These are phyloP conservation scores for Sula dactylatra DNA, from an alignment of 2,113 vertebrate genomes.

Conservation along the genomic window DNA sequence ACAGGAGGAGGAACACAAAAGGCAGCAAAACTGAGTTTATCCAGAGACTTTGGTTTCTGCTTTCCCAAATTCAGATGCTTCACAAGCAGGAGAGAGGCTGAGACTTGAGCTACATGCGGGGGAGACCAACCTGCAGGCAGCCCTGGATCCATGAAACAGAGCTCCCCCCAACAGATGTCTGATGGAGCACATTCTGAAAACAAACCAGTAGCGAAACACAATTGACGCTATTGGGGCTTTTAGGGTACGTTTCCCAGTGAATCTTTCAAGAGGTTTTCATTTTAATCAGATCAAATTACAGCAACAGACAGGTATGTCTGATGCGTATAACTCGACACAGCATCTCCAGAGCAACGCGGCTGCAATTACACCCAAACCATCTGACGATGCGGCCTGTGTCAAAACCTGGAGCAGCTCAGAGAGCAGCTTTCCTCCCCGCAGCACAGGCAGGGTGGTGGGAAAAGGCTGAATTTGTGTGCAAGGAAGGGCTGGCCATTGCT, in stretches of 20 bases:
- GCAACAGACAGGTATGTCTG: background rate
- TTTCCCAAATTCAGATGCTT: background rate
- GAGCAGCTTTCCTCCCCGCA: background rate
- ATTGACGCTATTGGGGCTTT: background rate
- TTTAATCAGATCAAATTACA: background rate
- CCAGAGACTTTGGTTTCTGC: background rate
- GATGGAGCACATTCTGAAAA: background rate
- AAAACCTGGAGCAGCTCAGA: background rate
- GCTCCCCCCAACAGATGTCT: background rate
- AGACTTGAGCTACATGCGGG: background rate
- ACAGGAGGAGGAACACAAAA: background rate
- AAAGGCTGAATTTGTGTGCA: background rate
- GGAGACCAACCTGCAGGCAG: background rate
- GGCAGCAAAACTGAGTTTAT: background rate
- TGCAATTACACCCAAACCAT: background rate
- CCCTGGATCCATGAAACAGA: background rate
- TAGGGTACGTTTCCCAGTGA: background rate
- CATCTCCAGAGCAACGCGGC: background rate
- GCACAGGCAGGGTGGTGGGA: background rate
- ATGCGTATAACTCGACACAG: background rate
- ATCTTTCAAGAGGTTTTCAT: background rate
- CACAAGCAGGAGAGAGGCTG: background rate
- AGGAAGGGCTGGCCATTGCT: background rate
- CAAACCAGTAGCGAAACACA: background rate
- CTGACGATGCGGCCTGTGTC: accelerated